Conservation (phyloP, 2,888 invertebrate species). For the Netelia melanura region DNA sequence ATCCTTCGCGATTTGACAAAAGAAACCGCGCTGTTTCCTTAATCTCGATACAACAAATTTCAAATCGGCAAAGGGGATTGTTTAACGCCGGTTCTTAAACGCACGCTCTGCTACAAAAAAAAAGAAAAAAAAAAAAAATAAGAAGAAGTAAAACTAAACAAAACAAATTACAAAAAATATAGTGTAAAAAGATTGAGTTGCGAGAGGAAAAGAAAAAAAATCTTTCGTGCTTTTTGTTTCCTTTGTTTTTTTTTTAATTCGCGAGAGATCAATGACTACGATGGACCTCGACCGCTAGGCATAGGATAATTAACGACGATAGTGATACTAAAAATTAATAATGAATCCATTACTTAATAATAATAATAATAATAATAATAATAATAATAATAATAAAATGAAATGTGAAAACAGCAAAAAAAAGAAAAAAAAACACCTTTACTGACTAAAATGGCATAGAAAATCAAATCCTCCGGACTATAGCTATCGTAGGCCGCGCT, state of each 20-base stretch:
- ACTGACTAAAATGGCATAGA: conserved; percentile 81
- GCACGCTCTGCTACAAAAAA: conserved; percentile 10
- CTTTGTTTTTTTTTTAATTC: conserved; percentile 41
- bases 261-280: conserved; percentile 64
- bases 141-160: not conserved
- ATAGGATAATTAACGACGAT: conserved; percentile 51
- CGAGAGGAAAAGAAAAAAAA: conserved; percentile 4
- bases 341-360: conserved; percentile 33
- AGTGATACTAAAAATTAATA: conserved; percentile 67
- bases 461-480: conserved; percentile 77
- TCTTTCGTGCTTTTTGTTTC: conserved; percentile 20
- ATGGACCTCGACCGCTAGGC: conserved; percentile 61
- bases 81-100: too few species aligned
- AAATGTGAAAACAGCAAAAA: conserved; percentile 65
- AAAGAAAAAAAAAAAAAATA: conserved; percentile 29
- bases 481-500: conserved; percentile 59
- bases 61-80: too few species aligned
- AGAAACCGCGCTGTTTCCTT: not conserved
- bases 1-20: not conserved
- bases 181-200: conserved; percentile 43
- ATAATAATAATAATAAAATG: conserved; percentile 63
- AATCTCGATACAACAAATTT: too few species aligned
- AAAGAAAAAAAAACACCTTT: conserved; percentile 75
- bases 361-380: conserved; percentile 64
- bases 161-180: too few species aligned